Evolutionary conservation across 2,113 vertebrate genomes (phyloP).

Genomic region (Pelodiscus sinensis): DNA sequence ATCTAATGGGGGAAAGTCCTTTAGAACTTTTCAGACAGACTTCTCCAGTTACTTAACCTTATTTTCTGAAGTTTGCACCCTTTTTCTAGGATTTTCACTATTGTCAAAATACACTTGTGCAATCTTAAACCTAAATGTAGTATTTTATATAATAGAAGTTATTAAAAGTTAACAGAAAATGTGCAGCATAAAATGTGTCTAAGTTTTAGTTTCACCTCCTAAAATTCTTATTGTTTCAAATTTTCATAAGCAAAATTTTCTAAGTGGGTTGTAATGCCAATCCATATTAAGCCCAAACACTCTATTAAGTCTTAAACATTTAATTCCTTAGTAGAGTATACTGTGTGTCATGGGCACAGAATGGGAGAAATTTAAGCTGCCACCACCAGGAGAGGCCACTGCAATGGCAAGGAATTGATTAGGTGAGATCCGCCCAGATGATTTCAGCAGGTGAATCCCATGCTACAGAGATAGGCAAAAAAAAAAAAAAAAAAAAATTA

Average conservation of each 20-base stretch:
- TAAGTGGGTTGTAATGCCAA: background rate
- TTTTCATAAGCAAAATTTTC: background rate
- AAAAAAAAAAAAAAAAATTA: no score
- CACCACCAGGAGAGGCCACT: no score
- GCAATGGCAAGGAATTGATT: no score
- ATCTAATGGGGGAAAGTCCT: background rate
- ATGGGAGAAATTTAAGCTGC: no score
- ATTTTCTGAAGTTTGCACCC: background rate
- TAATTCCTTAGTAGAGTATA: background rate
- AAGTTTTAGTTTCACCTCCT: background rate
- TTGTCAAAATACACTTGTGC: background rate
- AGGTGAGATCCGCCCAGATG: no score
- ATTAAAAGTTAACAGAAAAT: background rate
- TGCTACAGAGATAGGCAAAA: no score
- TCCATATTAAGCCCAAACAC: background rate
- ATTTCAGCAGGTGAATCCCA: no score
- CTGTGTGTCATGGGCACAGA: background rate
- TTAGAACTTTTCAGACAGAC: background rate
- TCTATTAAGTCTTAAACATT: background rate
- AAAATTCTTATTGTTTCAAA: background rate
- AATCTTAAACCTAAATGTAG: background rate
- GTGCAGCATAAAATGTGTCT: background rate
- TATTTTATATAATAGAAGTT: background rate
- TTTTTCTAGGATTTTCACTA: background rate
- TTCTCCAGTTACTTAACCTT: background rate